Conservation (phyloP, 2,797 vertebrate genomes). For the Myiotriccus ornatus region DNA sequence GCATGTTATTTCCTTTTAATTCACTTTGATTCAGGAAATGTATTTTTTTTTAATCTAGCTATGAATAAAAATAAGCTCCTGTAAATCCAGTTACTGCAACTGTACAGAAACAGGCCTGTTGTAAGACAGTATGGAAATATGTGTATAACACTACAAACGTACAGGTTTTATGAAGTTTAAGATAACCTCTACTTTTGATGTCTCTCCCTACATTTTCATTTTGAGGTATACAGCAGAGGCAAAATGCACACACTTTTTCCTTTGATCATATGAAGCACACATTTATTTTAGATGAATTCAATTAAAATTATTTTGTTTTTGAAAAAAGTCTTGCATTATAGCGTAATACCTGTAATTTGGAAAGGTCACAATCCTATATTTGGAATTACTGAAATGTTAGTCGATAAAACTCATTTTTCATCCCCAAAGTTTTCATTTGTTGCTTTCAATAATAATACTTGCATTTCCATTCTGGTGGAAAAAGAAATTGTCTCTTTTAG, state of each 20-base stretch:
- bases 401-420: conserved; percentile 18
- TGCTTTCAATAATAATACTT: conserved; percentile 48
- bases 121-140: not conserved
- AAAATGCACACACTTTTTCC: not conserved
- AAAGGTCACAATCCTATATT: conserved; percentile 15
- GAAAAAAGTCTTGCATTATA: not conserved
- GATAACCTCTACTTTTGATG: not conserved
- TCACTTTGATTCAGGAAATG: conserved; percentile 22
- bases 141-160: not conserved
- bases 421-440: not conserved
- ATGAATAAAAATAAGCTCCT: conserved; percentile 34
- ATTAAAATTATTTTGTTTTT: conserved; percentile 24
- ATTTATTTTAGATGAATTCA: not conserved
- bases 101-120: not conserved
- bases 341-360: conserved; percentile 5
- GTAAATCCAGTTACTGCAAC: not conserved
- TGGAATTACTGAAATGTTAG: conserved; percentile 4
- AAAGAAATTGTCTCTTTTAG: not conserved
- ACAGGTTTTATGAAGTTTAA: not conserved
- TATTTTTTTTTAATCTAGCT: not conserved
- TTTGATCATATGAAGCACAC: not conserved
- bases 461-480: conserved; percentile 22
- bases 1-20: conserved; percentile 34
- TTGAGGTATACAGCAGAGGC: not conserved
- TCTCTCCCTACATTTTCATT: not conserved